A percentile compares a stretch with the other conserved stretches of the same genome.
Conservation (phyloP, 2,797 vertebrate genomes). For the Xerus rutilus region DNA sequence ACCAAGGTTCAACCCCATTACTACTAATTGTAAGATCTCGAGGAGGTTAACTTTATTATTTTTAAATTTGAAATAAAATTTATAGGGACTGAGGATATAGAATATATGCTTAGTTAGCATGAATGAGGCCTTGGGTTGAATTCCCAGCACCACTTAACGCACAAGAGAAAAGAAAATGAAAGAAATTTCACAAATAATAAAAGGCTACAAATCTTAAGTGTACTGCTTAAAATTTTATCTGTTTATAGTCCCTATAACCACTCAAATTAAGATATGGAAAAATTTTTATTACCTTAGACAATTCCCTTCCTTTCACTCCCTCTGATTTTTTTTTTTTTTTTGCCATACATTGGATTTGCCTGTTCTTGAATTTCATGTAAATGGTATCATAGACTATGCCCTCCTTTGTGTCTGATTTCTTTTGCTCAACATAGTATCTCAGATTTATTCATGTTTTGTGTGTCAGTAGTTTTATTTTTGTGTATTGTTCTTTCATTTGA, state of each 20-base stretch:
- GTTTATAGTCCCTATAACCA: background rate
- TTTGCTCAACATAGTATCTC: background rate
- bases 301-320: background rate
- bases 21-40: background rate
- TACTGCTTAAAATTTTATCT: slow-evolving; percentile 11
- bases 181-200: background rate
- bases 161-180: background rate
- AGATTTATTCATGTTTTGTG: background rate
- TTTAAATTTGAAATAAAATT: background rate
- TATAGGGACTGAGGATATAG: background rate
- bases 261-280: background rate
- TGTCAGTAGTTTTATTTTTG: background rate
- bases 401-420: background rate
- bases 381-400: background rate
- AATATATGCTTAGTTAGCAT: background rate
- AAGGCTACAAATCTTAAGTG: background rate
- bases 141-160: background rate
- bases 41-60: background rate
- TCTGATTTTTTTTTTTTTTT: background rate
- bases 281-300: background rate
- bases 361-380: background rate
- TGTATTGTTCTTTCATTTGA: background rate
- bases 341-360: background rate
- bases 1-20: background rate
- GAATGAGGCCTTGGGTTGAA: background rate